Base-by-base conservation (phyloP, 2,113 vertebrate genomes). In the Merops nubicus region DNA sequence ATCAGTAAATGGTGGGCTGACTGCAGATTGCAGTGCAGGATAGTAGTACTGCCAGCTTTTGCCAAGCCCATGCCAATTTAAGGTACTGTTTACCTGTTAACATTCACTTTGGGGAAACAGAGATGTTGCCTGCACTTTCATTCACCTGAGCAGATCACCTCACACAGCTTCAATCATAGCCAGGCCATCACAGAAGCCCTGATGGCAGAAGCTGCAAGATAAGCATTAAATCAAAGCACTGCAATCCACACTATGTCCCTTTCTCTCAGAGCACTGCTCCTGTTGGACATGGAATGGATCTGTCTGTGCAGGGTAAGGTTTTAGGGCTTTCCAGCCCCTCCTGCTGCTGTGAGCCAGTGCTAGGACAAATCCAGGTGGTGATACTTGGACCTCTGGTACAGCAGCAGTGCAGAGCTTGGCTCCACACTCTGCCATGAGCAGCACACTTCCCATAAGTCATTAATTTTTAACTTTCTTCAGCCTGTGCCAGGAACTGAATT, bases 391-490 rank as follows among this genome's bases (percentile, higher is more conserved):
- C 50, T 77, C 17, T 15, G 36, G 36, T 57, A 21, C 43, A 86
- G 38, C 34, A 77, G 31, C 47, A n/a, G 43, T 14, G 10, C 21
- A 84, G 82, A 47, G 7, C 12, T 43, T 51, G 75, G 79, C 85
- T 86, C 34, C 26, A 9, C 34, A 83, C 47, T 51, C n/a, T 74
- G 16, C 60, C 28, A 45, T 54, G 56, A 74, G 22, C 34, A 85
- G 38, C 29, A 68, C 3, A 29, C 12, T 93, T 93, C 79, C 64
- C 54, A 31, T 67, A 81, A 84, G 78, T 33, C 63, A 90, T 93
- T 88, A 88, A 94, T 90, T 86, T 95, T 88, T 94, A 87, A 81
- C 65, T 94, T 70, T 51, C 59, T 34, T 91, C 76, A 74, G n/a
- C 26, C 45, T 85, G 4, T 93, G 82, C 68, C 92, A 96, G 76